Base-by-base conservation (phyloP, 2,797 vertebrate genomes). In the Pangasius krempfi region DNA sequence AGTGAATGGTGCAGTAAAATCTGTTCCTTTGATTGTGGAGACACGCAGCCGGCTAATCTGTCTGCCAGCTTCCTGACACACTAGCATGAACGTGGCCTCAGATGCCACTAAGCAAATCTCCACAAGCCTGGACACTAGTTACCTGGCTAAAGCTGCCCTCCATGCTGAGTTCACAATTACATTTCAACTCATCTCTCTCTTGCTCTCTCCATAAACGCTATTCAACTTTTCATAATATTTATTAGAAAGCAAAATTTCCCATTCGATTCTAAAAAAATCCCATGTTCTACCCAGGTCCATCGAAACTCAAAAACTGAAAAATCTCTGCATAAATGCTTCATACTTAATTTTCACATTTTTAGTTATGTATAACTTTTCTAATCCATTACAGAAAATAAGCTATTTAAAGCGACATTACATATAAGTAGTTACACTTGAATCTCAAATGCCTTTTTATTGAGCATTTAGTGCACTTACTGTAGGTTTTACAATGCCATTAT, bases 11-110 rank as follows among this genome's bases (percentile, higher is more conserved):
- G 60, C 44, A 64, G 84, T 47, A 90, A 86, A 84, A 90, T 73
- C 75, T 66, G 76, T 54, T 56, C 14, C 68, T 89, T 47, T 66
- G 75, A 86, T 52, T 84, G 68, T 58, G 72, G 54, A 58, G 79
- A 87, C 83, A 40, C 50, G 13, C 33, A 81, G 60, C 10, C 54
- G 33, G 40, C 66, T 90, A 87, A 90, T 85, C 82, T 78, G 75
- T 83, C 85, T 86, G 64, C 73, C 72, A 88, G 86, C 86, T 89
- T 86, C 83, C 76, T 82, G n/a, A 84, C 72, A 82, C 72, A 80
- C 44, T 2, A 30, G 7, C 16, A 82, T 50, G 62, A 90, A 89
- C 86, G 50, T 85, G 76, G 79, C 66, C 56, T 64, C 22, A 88
- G 84, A 86, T 80, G 50, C 85, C 73, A 60, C 87, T 56, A 12